These are phyloP conservation scores for Aurelia aurita complex sp. Pacific DNA, from an alignment of 30 jellyfish, hydroid and myxozoan genomes.

Conservation along the genomic window DNA sequence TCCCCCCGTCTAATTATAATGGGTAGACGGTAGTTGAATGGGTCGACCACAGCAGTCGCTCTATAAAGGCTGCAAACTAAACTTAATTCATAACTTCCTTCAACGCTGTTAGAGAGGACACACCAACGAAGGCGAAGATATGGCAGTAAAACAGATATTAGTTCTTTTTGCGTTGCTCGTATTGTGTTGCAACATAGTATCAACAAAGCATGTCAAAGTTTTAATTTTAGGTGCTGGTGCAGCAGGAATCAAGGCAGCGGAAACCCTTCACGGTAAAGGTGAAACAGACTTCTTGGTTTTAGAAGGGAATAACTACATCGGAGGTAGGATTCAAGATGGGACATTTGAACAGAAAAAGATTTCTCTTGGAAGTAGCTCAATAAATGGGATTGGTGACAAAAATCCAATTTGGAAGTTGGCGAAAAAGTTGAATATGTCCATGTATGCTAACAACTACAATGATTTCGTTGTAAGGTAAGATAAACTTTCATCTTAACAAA, in stretches of 20 bases:
- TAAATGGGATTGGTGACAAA: constrained; percentile 22
- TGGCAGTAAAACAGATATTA: too few relatives aligned
- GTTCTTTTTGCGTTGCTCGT: background rate
- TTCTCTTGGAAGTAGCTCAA: constrained; percentile 73
- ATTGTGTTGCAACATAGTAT: constrained; percentile 1
- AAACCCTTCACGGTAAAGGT: constrained; percentile 50
- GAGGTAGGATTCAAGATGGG: constrained; percentile 62
- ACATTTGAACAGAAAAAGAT: constrained; percentile 20
- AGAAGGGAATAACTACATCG: constrained; percentile 71
- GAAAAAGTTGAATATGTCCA: constrained; percentile 41
- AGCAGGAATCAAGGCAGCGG: constrained; percentile 78
- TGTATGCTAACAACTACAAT: constrained; percentile 49
- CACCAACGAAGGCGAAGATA: too few relatives aligned
- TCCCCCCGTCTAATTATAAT: too few relatives aligned
- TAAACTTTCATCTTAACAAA: background rate
- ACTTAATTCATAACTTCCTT: too few relatives aligned
- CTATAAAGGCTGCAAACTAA: too few relatives aligned
- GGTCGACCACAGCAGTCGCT: too few relatives aligned
- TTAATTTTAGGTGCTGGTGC: constrained; percentile 81
- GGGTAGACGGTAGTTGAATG: too few relatives aligned
- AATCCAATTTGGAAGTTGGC: constrained; percentile 68
- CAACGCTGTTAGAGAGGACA: too few relatives aligned
- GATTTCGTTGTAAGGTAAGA: constrained; percentile 58
- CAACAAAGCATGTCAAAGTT: constrained; percentile 48
- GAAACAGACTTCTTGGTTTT: constrained; percentile 53